Base-by-base conservation (phyloP, 2,888 invertebrate species). In the Drosophila anomelani region DNA sequence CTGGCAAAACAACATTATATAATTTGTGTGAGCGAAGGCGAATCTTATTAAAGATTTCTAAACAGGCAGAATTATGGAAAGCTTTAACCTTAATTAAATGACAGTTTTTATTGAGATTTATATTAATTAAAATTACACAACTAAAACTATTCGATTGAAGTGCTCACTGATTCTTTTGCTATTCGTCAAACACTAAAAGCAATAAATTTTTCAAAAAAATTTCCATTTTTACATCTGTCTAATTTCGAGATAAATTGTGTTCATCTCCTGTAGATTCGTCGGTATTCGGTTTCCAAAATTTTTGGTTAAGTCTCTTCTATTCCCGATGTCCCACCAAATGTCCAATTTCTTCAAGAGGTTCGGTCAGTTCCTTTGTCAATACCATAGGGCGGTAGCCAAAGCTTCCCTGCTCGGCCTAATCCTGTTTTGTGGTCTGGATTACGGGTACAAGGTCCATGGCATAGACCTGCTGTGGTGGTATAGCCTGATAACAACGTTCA, bases 401-500 rank as follows among this genome's bases (percentile, higher is more conserved):
- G 10, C 17, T 20, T 23, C 54, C 38, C 4, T 66, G 10, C 1
- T 66, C 13, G 26, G 54, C 7, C 29, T 64, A 15, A 7, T 66
- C 10, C 9, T 68, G 9, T 36, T 77, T 0, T 80, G 62, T 23
- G 29, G 62, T 7, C 32, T 88, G 36, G 70, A 83, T 49, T 86
- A 76, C 13, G 60, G 53, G 0, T 54, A 78, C 39, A 10, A 8
- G 5, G 9, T 20, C 12, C 53, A 71, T 17, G 70, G 54, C 15
- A 75, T 61, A 2, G 89, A 83, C 29, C 49, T 83, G 39, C 46
- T 80, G 7, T 88, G 53, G 41, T 86, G 87, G 87, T 44, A 39
- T 0, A 23, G 26, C 12, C 44, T 56, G 34, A 10, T 81, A 23
- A 8, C 32, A 5, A 38, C 20, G 0, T 8, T 71, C 20, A 44